Evolutionary conservation across 2,888 invertebrate species (phyloP).

Genomic region (Xanthia togata): DNA sequence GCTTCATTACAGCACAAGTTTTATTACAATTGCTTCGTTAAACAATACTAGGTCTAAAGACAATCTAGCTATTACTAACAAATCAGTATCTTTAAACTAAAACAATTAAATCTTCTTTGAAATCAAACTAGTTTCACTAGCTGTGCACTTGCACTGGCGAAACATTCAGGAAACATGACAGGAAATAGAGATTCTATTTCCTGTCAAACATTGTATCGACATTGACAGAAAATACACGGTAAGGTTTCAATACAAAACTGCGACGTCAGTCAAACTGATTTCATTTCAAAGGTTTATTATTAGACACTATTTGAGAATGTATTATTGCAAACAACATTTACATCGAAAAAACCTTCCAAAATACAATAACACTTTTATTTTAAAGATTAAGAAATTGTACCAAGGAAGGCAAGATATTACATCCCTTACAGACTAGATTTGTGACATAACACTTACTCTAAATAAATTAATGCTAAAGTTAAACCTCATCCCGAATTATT

Average conservation of each 20-base stretch:
- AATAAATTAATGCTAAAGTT: slow-evolving; percentile 36
- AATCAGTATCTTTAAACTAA: slow-evolving; percentile 8
- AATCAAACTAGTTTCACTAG: background rate
- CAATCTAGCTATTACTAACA: slow-evolving; percentile 33
- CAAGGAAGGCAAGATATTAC: slow-evolving; percentile 14
- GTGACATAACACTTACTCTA: slow-evolving; percentile 39
- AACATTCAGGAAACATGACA: too few species aligned
- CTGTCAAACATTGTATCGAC: too few species aligned
- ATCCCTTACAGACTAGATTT: slow-evolving; percentile 52
- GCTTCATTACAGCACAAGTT: slow-evolving; percentile 1
- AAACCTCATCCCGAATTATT: slow-evolving; percentile 1
- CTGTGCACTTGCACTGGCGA: too few species aligned
- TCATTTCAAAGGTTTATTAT: slow-evolving; percentile 1
- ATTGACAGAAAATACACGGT: too few species aligned
- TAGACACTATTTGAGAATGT: slow-evolving; percentile 5
- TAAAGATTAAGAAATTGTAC: slow-evolving; percentile 3
- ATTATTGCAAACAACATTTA: slow-evolving; percentile 15
- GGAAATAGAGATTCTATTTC: too few species aligned
- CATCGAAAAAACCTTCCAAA: background rate
- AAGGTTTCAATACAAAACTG: background rate
- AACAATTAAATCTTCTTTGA: slow-evolving; percentile 2
- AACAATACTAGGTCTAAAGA: slow-evolving; percentile 25
- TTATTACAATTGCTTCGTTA: slow-evolving; percentile 20
- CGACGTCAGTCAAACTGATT: background rate
- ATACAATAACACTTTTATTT: slow-evolving; percentile 1